Evolutionary conservation across 2,888 invertebrate genomes (phyloP).

Genomic region (Cyaniris semiargus): DNA sequence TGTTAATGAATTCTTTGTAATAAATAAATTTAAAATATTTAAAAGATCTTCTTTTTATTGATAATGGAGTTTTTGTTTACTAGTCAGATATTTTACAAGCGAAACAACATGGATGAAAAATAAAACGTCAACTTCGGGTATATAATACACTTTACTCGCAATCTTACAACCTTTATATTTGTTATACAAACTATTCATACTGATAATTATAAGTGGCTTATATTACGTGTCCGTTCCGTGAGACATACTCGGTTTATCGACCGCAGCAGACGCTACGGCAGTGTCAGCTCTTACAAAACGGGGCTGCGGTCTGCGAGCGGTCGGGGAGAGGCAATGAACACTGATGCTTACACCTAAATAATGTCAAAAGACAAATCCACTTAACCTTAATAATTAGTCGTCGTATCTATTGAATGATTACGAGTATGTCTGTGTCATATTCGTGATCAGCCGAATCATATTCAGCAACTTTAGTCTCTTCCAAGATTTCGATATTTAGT

Average conservation of each 20-base stretch:
- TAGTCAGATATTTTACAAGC: not conserved
- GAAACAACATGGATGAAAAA: slow-evolving; percentile 34
- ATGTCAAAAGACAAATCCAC: slow-evolving; percentile 23
- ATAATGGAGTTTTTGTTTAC: too few species aligned
- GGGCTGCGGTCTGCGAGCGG: not conserved
- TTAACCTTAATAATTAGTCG: slow-evolving; percentile 3
- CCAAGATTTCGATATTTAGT: not conserved
- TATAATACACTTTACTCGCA: slow-evolving; percentile 56
- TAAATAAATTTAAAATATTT: too few species aligned
- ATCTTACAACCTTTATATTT: slow-evolving; percentile 47
- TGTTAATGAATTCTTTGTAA: too few species aligned
- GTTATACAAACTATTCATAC: slow-evolving; percentile 39
- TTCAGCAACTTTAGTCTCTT: not conserved
- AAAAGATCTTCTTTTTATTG: too few species aligned
- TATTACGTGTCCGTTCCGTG: slow-evolving; percentile 36
- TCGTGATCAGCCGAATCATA: slow-evolving; percentile 3
- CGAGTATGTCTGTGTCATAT: not conserved
- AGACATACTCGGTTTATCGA: slow-evolving; percentile 30
- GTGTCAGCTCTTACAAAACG: not conserved
- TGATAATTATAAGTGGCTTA: slow-evolving; percentile 39
- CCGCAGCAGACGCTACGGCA: not conserved
- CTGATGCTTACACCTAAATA: slow-evolving; percentile 9
- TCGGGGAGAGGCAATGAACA: slow-evolving; percentile 13
- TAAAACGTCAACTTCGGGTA: slow-evolving; percentile 48
- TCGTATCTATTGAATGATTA: not conserved